Evolutionary conservation across 2,797 vertebrate species (phyloP).

Genomic region (Salarias fasciatus): DNA sequence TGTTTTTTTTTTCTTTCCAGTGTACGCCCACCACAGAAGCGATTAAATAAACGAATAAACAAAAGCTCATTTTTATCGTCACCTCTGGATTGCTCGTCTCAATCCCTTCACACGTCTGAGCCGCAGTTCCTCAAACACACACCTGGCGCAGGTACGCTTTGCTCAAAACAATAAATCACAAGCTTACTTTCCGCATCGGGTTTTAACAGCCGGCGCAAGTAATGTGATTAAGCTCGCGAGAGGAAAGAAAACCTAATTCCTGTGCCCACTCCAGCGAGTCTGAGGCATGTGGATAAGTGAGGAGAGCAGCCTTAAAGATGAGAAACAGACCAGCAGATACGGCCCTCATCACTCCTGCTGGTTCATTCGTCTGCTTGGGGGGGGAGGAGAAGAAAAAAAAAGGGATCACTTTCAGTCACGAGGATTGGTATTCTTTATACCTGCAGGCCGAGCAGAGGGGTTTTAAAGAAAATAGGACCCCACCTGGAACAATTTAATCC

Average conservation of each 20-base stretch:
- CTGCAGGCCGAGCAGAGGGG: conserved; percentile 67
- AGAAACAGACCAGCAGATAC: conserved; percentile 47
- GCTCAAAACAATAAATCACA: conserved; percentile 63
- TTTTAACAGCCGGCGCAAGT: conserved; percentile 69
- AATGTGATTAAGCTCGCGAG: conserved; percentile 60
- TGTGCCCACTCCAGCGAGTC: conserved; percentile 59
- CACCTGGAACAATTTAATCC: conserved; percentile 76
- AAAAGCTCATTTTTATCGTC: conserved; percentile 36
- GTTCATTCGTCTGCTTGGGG: conserved; percentile 49
- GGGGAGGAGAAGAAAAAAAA: no score
- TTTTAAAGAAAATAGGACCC: conserved; percentile 71
- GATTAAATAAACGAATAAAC: conserved; percentile 45
- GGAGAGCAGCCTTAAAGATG: conserved; percentile 55
- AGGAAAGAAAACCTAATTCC: conserved; percentile 44
- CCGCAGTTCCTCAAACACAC: neutral
- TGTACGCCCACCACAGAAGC: no score
- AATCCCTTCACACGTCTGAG: conserved; percentile 4
- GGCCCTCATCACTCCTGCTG: conserved; percentile 38
- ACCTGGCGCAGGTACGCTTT: conserved; percentile 34
- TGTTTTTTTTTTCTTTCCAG: no score
- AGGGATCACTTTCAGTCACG: conserved; percentile 64
- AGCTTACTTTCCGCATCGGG: conserved; percentile 51
- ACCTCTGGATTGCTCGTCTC: conserved; percentile 26
- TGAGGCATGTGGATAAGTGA: conserved; percentile 54
- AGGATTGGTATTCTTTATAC: conserved; percentile 70